These are phyloP conservation scores for Sipha maydis DNA, from an alignment of 2,888 invertebrate species.

Conservation along the genomic window DNA sequence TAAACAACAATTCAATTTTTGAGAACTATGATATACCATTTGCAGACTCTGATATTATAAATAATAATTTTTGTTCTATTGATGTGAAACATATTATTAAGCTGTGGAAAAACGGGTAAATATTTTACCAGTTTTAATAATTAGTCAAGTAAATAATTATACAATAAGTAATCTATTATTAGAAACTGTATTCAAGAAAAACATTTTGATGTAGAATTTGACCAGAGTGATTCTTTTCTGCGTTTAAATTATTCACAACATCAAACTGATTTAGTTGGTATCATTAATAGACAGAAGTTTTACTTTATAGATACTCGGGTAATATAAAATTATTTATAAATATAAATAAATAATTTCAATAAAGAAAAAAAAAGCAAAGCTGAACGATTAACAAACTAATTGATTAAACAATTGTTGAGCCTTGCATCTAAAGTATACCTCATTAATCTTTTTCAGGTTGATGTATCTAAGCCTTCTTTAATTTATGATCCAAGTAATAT, in stretches of 20 bases:
- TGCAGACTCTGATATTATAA: constrained; percentile 26
- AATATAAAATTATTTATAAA: not conserved
- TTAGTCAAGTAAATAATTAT: not conserved
- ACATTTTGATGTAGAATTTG: constrained; percentile 4
- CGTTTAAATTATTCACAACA: constrained; percentile 40
- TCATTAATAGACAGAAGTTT: constrained; percentile 37
- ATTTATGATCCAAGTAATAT: constrained; percentile 39
- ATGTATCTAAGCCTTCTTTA: constrained; percentile 52
- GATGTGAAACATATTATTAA: constrained; percentile 46
- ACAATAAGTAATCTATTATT: constrained; percentile 1
- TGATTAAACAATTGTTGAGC: too few species aligned
- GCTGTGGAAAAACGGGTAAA: constrained; percentile 43
- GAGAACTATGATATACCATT: constrained; percentile 41
- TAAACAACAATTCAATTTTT: constrained; percentile 18
- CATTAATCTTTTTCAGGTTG: constrained; percentile 31
- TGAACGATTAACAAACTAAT: not conserved
- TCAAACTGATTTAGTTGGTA: constrained; percentile 33
- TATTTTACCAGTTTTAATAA: not conserved
- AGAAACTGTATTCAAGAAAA: constrained; percentile 51
- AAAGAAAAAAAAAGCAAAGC: not conserved
- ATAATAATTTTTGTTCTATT: constrained; percentile 40
- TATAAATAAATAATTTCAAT: not conserved
- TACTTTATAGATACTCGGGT: constrained; percentile 47
- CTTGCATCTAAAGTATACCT: not conserved
- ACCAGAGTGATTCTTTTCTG: constrained; percentile 44